phyloP scores from a whole-genome alignment of 1,140 invertebrate species.

The Drosophila navojoa region DNA sequence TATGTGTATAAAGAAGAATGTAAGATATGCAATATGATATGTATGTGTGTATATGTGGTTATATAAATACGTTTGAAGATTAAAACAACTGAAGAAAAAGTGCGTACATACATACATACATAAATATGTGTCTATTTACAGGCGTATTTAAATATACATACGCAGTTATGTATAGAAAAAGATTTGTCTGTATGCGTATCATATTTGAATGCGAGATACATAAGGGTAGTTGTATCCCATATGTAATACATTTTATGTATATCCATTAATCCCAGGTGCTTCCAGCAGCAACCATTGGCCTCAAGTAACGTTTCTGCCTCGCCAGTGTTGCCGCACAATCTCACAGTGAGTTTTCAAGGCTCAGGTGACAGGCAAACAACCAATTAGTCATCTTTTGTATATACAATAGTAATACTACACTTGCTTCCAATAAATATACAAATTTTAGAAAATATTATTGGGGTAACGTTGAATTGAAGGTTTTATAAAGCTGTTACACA shows the following conservation, averaged over 20 bases:
- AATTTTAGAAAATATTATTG: not conserved
- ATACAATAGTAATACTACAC: slow-evolving; percentile 16
- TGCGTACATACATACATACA: slow-evolving; percentile 4
- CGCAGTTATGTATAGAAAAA: not conserved
- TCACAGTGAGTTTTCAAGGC: not conserved
- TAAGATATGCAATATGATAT: not conserved
- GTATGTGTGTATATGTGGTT: not conserved
- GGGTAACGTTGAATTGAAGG: not conserved
- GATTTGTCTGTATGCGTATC: too few species aligned
- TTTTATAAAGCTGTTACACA: too few species aligned
- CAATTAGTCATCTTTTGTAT: slow-evolving; percentile 24
- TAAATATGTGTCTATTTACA: slow-evolving; percentile 1
- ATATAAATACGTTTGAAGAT: not conserved
- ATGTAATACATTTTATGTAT: not conserved
- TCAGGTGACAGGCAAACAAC: slow-evolving; percentile 26
- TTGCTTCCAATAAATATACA: not conserved
- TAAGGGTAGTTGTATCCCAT: slow-evolving; percentile 26
- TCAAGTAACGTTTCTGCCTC: slow-evolving; percentile 11
- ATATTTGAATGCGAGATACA: not conserved
- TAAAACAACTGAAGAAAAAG: not conserved
- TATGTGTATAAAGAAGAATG: not conserved
- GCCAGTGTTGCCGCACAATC: slow-evolving; percentile 19
- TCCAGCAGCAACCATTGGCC: slow-evolving; percentile 30
- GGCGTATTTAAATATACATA: slow-evolving; percentile 1
- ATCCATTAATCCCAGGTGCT: slow-evolving; percentile 17